These are phyloP conservation scores for Stichopus chloronotus DNA, from an alignment of 35 echinoderm and acorn worm species.

Conservation along the genomic window DNA sequence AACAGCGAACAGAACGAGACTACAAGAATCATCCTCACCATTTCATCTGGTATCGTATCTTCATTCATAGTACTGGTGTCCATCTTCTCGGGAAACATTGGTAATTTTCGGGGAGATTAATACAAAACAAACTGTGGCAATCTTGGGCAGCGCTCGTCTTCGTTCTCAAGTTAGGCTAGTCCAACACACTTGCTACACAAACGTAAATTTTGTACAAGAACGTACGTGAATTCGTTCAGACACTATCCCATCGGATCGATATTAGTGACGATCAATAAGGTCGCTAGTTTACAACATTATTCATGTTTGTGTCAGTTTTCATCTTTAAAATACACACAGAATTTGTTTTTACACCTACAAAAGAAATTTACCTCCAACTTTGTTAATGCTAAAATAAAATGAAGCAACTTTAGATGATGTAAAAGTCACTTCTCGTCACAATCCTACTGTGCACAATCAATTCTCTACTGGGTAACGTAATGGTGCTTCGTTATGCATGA, in stretches of 20 bases:
- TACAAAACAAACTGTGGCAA: constrained; percentile 40
- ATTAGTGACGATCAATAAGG: constrained; percentile 25
- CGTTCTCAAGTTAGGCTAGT: neutral
- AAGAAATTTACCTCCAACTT: too few relatives aligned
- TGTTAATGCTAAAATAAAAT: too few relatives aligned
- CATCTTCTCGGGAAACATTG: constrained; percentile 68
- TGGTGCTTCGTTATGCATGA: neutral
- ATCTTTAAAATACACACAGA: neutral
- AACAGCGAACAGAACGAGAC: neutral
- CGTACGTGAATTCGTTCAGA: neutral
- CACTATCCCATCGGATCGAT: constrained; percentile 18
- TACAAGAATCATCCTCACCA: constrained; percentile 67
- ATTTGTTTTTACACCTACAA: too few relatives aligned
- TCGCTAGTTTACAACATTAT: neutral
- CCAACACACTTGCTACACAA: neutral
- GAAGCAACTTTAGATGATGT: too few relatives aligned
- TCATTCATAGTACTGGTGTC: constrained; percentile 95
- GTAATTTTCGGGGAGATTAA: neutral
- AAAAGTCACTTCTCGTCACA: neutral
- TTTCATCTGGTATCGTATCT: constrained; percentile 84
- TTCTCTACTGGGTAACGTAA: neutral
- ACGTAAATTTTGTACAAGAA: neutral
- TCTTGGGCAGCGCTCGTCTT: constrained; percentile 33
- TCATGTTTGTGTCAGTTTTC: neutral
- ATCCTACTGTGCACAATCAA: neutral